Conservation (phyloP, 2,113 vertebrate species). For the Nipponia nippon region DNA sequence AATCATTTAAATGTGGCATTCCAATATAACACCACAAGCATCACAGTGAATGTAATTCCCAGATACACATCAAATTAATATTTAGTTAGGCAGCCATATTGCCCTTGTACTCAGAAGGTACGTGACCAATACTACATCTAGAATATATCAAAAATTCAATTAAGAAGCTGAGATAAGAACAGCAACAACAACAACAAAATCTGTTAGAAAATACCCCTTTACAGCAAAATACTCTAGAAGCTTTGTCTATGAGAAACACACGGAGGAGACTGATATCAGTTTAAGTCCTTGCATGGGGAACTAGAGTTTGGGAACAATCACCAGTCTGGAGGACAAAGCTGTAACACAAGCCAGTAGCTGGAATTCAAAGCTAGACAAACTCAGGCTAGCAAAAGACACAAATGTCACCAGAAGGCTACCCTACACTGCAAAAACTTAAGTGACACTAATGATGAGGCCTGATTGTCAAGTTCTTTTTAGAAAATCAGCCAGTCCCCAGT, state of each 20-base stretch:
- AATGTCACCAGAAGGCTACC: not conserved
- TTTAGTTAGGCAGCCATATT: not conserved
- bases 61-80: not conserved
- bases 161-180: not conserved
- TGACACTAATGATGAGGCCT: not conserved
- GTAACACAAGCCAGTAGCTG: not conserved
- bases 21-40: not conserved
- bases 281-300: not conserved
- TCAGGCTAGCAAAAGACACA: not conserved
- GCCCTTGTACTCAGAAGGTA: not conserved
- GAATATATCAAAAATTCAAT: not conserved
- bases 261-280: not conserved
- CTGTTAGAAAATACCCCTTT: not conserved
- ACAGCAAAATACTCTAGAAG: not conserved
- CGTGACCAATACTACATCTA: not conserved
- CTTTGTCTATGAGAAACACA: not conserved
- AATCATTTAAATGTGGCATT: not conserved
- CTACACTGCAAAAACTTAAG: not conserved
- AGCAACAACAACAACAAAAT: not conserved
- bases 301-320: not conserved
- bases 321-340: not conserved
- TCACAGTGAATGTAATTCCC: not conserved
- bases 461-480: not conserved
- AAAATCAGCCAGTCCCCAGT: not conserved
- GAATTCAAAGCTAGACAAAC: not conserved